Conservation (phyloP, 2,888 invertebrate species). For the Zygogramma bicolorata region DNA sequence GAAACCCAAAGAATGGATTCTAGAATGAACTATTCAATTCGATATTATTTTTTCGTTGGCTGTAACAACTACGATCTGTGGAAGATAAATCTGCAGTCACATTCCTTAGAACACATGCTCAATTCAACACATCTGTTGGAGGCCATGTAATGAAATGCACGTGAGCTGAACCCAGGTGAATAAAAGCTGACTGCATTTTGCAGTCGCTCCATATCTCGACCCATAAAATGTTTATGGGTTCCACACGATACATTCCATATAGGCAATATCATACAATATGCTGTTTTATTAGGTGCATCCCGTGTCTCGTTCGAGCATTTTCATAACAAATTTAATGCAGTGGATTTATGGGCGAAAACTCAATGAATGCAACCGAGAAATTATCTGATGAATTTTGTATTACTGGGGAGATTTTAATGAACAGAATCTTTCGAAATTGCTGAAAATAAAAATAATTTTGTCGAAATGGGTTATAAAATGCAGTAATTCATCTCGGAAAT, state of each 20-base stretch:
- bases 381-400: not conserved
- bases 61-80: no score
- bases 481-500: no score
- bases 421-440: no score
- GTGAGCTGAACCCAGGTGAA: not conserved
- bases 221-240: slow-evolving; percentile 10
- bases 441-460: no score
- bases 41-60: no score
- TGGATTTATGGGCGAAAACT: not conserved
- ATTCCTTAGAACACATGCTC: no score
- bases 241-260: slow-evolving; percentile 6
- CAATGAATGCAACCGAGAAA: not conserved
- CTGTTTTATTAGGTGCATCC: slow-evolving; percentile 16
- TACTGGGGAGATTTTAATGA: not conserved
- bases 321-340: not conserved
- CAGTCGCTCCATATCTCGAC: slow-evolving; percentile 8
- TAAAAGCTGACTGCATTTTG: slow-evolving; percentile 11
- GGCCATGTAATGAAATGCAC: not conserved
- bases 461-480: no score
- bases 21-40: no score
- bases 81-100: no score
- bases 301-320: slow-evolving; percentile 2
- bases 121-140: no score
- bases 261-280: slow-evolving; percentile 22
- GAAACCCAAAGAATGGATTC: no score